Percentiles rank a stretch among this genome's conserved stretches.
These are phyloP conservation scores for Leucania comma DNA, from an alignment of 2,888 invertebrate species.

Conservation along the genomic window DNA sequence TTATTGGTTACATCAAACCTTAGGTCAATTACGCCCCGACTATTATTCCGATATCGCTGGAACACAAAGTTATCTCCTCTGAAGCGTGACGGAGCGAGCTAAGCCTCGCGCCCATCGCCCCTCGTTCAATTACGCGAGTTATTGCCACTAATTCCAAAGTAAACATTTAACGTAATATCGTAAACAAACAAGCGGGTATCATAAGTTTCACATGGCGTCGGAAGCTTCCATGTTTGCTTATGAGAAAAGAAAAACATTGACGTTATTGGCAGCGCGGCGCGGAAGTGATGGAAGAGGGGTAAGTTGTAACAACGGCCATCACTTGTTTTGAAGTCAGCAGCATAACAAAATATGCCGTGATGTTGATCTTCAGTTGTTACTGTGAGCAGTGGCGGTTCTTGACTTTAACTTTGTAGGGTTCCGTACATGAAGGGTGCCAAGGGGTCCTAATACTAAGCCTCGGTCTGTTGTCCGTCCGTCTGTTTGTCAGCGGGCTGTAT, in stretches of 20 bases:
- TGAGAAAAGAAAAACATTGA: slow-evolving; percentile 33
- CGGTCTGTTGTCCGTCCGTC: too few relatives aligned
- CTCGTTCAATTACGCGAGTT: slow-evolving; percentile 53
- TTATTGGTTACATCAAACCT: background rate
- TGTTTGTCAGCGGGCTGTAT: background rate
- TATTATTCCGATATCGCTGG: background rate
- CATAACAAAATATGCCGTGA: background rate
- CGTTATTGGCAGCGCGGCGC: slow-evolving; percentile 18
- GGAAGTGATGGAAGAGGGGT: slow-evolving; percentile 9
- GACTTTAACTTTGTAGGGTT: background rate
- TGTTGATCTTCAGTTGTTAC: background rate
- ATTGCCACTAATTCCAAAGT: slow-evolving; percentile 49
- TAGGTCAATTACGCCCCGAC: slow-evolving; percentile 8
- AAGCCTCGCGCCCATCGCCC: slow-evolving; percentile 18
- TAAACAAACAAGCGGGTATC: slow-evolving; percentile 44
- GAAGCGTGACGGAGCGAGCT: slow-evolving; percentile 42
- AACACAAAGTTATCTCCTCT: slow-evolving; percentile 37
- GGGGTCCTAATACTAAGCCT: too few relatives aligned
- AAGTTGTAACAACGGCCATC: background rate
- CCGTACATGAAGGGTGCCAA: too few relatives aligned
- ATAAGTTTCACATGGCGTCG: slow-evolving; percentile 33
- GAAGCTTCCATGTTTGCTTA: slow-evolving; percentile 17
- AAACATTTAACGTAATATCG: slow-evolving; percentile 53
- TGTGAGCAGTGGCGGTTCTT: background rate
- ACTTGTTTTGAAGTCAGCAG: background rate